Percentiles rank a stretch among this genome's conserved stretches.
Conservation (phyloP, 2,797 vertebrate species). For the Anomalospiza imberbis region DNA sequence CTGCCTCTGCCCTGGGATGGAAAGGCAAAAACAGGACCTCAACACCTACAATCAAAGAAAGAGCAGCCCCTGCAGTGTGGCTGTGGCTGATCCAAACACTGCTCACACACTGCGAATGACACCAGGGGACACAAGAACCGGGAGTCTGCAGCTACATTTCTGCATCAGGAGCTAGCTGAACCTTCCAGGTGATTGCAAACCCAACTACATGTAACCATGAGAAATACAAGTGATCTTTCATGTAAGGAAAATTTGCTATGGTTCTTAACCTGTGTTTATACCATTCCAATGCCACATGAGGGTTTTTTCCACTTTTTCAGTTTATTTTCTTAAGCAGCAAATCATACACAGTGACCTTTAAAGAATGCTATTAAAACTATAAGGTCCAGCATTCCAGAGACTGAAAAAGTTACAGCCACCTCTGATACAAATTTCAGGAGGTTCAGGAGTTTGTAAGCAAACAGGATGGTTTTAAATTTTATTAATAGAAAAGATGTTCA, state of each 20-base stretch:
- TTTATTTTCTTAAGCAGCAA: background rate
- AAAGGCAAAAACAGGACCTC: background rate
- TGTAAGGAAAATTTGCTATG: background rate
- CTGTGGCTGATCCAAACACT: background rate
- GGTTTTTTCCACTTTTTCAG: rapidly evolving
- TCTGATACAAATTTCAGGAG: background rate
- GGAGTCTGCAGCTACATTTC: background rate
- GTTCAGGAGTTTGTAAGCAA: background rate
- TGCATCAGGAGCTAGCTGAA: background rate
- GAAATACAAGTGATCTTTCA: background rate
- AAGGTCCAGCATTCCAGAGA: background rate
- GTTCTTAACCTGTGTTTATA: background rate
- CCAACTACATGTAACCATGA: background rate
- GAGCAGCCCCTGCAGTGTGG: background rate
- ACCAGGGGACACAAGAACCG: background rate
- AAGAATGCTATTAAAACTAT: background rate
- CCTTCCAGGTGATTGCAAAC: background rate
- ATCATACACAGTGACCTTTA: background rate
- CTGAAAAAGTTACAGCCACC: background rate
- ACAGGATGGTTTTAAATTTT: background rate
- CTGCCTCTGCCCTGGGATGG: background rate
- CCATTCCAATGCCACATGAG: background rate
- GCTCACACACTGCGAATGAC: background rate
- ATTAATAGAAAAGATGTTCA: background rate
- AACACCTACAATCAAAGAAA: background rate